These are phyloP conservation scores for Pogonocherus hispidulus DNA, from an alignment of 2,888 invertebrate species.

Conservation along the genomic window DNA sequence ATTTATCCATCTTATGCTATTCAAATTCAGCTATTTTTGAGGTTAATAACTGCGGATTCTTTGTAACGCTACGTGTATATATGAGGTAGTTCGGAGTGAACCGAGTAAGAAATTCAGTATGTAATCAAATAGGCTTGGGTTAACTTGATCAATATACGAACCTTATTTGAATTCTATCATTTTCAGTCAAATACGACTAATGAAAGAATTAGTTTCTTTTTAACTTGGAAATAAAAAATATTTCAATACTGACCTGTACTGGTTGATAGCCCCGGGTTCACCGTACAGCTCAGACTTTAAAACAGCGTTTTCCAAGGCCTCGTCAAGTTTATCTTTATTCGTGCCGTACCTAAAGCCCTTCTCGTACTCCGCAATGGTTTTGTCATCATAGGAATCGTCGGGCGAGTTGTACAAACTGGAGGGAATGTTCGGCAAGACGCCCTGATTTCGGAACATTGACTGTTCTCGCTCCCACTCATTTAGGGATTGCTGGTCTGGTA, in stretches of 20 bases:
- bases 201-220: too few relatives aligned
- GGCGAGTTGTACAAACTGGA: conserved; percentile 60
- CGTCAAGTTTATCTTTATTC: conserved; percentile 65
- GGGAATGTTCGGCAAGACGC: conserved; percentile 54
- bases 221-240: conserved; percentile 43
- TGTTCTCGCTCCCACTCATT: conserved; percentile 56
- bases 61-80: too few relatives aligned
- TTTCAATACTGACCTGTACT: conserved; percentile 59
- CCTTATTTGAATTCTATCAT: too few relatives aligned
- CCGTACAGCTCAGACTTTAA: conserved; percentile 76
- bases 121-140: too few relatives aligned
- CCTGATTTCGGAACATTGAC: conserved; percentile 41
- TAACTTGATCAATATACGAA: too few relatives aligned
- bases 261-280: conserved; percentile 72
- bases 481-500: conserved; percentile 51
- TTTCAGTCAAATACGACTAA: too few relatives aligned
- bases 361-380: conserved; percentile 65
- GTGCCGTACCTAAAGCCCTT: conserved; percentile 66
- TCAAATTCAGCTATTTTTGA: too few relatives aligned
- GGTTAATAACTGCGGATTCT: too few relatives aligned
- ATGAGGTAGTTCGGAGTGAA: too few relatives aligned
- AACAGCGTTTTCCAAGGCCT: conserved; percentile 73
- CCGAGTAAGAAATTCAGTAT: too few relatives aligned
- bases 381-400: conserved; percentile 62
- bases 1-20: too few relatives aligned